A percentile compares a stretch with the other conserved stretches of the same genome.
Evolutionary conservation across 2,888 invertebrate species (phyloP).

Genomic region (Trypoxylon attenuatum): DNA sequence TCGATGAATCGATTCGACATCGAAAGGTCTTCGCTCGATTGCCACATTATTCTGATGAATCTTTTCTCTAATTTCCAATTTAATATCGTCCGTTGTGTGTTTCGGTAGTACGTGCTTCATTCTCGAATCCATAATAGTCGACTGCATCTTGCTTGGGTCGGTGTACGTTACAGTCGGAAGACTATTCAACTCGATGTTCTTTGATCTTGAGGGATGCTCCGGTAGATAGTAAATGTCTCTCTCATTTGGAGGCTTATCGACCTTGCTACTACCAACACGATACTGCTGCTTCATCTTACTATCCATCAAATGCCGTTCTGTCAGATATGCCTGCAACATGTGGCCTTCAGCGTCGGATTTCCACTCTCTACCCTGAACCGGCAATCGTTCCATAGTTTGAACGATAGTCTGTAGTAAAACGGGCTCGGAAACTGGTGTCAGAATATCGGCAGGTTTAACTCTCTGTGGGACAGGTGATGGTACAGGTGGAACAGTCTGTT

Average conservation of each 20-base stretch:
- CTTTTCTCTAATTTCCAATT: slow-evolving; percentile 59
- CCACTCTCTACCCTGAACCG: slow-evolving; percentile 78
- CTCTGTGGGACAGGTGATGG: slow-evolving; percentile 52
- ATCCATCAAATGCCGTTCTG: slow-evolving; percentile 83
- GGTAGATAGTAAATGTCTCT: slow-evolving; percentile 56
- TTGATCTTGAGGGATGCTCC: slow-evolving; percentile 46
- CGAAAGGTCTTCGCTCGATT: slow-evolving; percentile 54
- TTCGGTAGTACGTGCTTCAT: slow-evolving; percentile 51
- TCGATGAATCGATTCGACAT: slow-evolving; percentile 57
- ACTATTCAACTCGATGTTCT: slow-evolving; percentile 50
- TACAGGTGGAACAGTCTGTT: slow-evolving; percentile 46
- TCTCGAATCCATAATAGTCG: slow-evolving; percentile 51
- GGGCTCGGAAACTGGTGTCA: slow-evolving; percentile 79
- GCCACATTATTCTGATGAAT: slow-evolving; percentile 55
- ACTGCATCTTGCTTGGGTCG: slow-evolving; percentile 61
- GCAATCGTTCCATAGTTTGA: slow-evolving; percentile 79
- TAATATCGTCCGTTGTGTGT: slow-evolving; percentile 56
- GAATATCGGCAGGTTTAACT: slow-evolving; percentile 75
- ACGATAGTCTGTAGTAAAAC: slow-evolving; percentile 80
- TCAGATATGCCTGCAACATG: slow-evolving; percentile 84
- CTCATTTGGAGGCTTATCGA: slow-evolving; percentile 52
- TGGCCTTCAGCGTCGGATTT: slow-evolving; percentile 77
- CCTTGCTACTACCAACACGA: slow-evolving; percentile 60
- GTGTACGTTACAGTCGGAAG: slow-evolving; percentile 64
- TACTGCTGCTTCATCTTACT: slow-evolving; percentile 81